Percentiles rank a stretch among this genome's conserved stretches.
Conservation (phyloP, 2,113 vertebrate species). For the Platysternon megacephalum region DNA sequence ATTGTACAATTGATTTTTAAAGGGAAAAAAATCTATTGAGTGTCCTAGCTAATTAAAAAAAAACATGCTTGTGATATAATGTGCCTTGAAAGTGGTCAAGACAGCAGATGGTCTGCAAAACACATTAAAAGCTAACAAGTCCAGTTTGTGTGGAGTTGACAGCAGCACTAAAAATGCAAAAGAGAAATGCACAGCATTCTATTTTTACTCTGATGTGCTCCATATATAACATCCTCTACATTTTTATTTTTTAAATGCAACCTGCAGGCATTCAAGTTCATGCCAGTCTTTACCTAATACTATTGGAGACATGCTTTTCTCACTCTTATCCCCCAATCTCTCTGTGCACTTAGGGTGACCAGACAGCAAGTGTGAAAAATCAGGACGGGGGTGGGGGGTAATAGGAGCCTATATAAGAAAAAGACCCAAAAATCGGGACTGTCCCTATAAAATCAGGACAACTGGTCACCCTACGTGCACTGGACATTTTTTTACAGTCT, state of each 20-base stretch:
- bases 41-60: conserved; percentile 59
- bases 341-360: conserved; percentile 1
- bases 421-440: too few species aligned
- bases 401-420: too few species aligned
- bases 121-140: conserved; percentile 48
- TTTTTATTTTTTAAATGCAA: conserved; percentile 39
- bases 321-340: background rate
- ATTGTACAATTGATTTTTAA: conserved; percentile 23
- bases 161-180: conserved; percentile 54
- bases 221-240: background rate
- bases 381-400: too few species aligned
- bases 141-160: background rate
- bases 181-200: conserved; percentile 37
- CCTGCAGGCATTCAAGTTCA: background rate
- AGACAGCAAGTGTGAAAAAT: too few species aligned
- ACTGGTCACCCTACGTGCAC: too few species aligned
- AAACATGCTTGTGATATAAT: conserved; percentile 33
- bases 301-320: background rate
- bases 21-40: background rate
- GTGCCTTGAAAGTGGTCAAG: conserved; percentile 40
- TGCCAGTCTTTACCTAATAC: background rate
- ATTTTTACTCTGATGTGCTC: background rate
- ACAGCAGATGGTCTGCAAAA: conserved; percentile 21
- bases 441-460: too few species aligned
- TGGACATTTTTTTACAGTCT: conserved; percentile 1